Evolutionary conservation across 2,797 vertebrate genomes (phyloP), one percentile per base, ranked within the genome.

Genomic region (Emydoidea blandingii): DNA sequence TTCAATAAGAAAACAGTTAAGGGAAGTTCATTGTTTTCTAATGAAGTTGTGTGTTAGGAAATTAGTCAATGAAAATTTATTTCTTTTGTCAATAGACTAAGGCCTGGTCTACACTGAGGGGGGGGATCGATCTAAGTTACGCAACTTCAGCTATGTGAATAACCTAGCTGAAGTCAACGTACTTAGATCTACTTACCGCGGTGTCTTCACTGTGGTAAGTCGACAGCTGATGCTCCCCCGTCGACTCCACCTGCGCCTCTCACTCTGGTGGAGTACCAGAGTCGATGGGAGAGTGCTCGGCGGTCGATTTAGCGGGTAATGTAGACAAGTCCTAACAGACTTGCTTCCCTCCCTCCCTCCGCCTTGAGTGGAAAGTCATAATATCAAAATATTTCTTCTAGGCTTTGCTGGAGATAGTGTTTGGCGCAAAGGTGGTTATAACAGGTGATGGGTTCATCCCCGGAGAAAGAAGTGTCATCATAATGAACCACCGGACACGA

Each of bases 401-500:
- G 99, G 99, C 99, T 29, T 98, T 99, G 98, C 97, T 99, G 97
- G 99, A 99, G 98, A 98, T 99, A 95, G 98, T 99, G 49, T 99
- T 99, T 96, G 99, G 99, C 78, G 99, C 99, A 94, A 99, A 99
- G 97, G 99, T 99, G 98, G 98, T 99, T 90, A 99, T 99, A 97
- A 99, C 99, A 27, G 99, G 99, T 14, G 99, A 99, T 12, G 99
- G 99, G 41, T 99, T 99, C 95, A 97, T 99, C 95, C 99, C 99
- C 2, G 99, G 99, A 79, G 99, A 99, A 98, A 99, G 99, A 91
- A 99, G 99, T 84, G 99, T 99, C 93, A 99, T 99, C 94, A 99
- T 99, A 94, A 99, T 99, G 99, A 99, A 99, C 98, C 99, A 99
- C 97, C 99, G 99, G 37, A 99, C 99, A 2, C 98, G 99, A 44